Evolutionary conservation across 2,113 vertebrate genomes (phyloP), one percentile per base, ranked within the genome.

Genomic region (Microcebus murinus): DNA sequence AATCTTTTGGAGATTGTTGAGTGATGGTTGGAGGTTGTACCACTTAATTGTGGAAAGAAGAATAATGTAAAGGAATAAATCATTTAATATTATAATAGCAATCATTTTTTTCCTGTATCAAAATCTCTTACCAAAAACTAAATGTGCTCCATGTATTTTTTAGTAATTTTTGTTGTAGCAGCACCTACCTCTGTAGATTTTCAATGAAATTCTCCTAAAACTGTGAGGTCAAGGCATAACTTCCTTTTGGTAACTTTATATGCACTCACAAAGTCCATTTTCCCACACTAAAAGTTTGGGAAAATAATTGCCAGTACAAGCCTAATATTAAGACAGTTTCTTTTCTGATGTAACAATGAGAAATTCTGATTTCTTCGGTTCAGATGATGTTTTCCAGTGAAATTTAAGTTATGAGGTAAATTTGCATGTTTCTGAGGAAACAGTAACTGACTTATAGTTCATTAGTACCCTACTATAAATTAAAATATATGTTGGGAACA

Each of bases 1-100:
- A 99, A 98, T 99, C 99, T 99, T 99, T 99, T 95, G 99, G 99
- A 98, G 99, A 99, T n/a, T 99, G 99, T 70, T 99, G 99, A 95
- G 98, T 99, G 98, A 99, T 99, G 79, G 99, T 99, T 95, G 99
- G 99, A 86, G 99, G 99, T 94, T 99, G 99, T 0, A 98, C 99
- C 98, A 99, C 99, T 99, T 98, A 77, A 98, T 98, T 98, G 94
- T 81, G 96, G 86, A 98, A 98, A 97, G 87, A 98, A 98, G 94
- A 97, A 95, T 27, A 95, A 96, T 27, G 20, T 76, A 91, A 93
- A 98, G 81, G 98, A 94, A 97, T 42, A 17, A 95, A 97, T 89
- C 77, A 97, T 48, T 96, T 92, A 91, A 80, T 96, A 98, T 96
- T 90, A 87, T 92, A 94, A 82, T 34, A 97, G 21, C 25, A 97